Base-by-base conservation (phyloP, 2,888 invertebrate species). In the Podabrus alpinus region DNA sequence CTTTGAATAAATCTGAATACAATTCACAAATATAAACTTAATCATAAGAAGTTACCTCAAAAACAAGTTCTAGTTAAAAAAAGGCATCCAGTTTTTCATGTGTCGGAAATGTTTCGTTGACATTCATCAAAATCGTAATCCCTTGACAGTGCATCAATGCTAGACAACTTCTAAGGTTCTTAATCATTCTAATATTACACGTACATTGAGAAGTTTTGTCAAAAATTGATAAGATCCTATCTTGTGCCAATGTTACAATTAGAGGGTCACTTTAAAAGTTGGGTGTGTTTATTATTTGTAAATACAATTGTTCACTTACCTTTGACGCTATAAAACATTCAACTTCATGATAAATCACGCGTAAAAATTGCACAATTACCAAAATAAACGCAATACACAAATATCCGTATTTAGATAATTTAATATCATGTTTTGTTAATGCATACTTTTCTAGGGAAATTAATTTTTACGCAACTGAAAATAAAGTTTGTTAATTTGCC, bases 381-480 rank as follows among this genome's bases (percentile, higher is more conserved):
- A 67, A 71, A 71, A 62, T 59, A 59, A 71, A 45, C 66, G 66
- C 60, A 68, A 64, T 62, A 25, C 62, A 68, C 59, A 72, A 68
- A 72, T 72, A 59, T 72, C 21, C 59, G 71, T 72, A 69, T 66
- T 45, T 59, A 69, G 64, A 69, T 69, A 17, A 74, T 70, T 69
- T 70, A 59, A 69, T 67, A 69, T 74, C 74, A 74, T 70, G 74
- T 74, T 74, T 74, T 70, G 73, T 69, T 69, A 69, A 15, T 64
- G 69, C 68, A 69, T 69, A 64, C 66, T 73, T 59, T 11, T 69
- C 66, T 69, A 66, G 69, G 66, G 69, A 59, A 73, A 19, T 29
- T 25, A 67, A 15, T 29, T 67, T 29, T 67, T 67, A 9, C 68
- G 45, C 45, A 68, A 68, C 59, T 21, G 45, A 45, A 45, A 59